Percentiles rank a stretch among this genome's conserved stretches.
phyloP scores from a whole-genome alignment of 1,140 invertebrate species.

The Harpegnathos saltator region DNA sequence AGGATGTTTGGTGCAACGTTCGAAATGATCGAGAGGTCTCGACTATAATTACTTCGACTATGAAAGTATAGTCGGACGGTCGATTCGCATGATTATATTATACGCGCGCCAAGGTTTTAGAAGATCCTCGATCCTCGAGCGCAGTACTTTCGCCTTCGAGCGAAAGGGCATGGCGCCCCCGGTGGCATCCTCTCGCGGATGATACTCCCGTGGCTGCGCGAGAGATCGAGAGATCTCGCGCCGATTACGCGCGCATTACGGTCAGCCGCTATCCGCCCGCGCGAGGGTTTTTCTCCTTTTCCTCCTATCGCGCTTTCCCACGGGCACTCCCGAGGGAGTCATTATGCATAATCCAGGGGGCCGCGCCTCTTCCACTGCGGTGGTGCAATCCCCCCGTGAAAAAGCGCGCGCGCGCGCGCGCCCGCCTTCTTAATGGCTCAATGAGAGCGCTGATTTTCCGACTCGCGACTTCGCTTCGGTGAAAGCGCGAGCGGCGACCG shows the following conservation, averaged over 20 bases:
- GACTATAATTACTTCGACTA: no score
- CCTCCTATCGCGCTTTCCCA: constrained; percentile 42
- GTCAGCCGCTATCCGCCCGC: constrained; percentile 28
- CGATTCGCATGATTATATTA: no score
- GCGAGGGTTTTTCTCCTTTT: constrained; percentile 48
- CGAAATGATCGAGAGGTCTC: no score
- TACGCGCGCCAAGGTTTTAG: no score
- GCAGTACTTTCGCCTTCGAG: background rate
- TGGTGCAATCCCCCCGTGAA: constrained; percentile 47
- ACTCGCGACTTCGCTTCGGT: background rate
- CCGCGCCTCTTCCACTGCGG: constrained; percentile 27
- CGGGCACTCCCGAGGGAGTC: constrained; percentile 11
- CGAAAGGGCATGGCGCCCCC: background rate
- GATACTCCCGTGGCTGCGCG: constrained; percentile 13
- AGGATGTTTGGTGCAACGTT: no score
- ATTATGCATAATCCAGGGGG: constrained; percentile 49
- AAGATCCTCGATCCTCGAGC: constrained; percentile 11
- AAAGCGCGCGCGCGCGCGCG: constrained; percentile 5
- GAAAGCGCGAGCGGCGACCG: constrained; percentile 15
- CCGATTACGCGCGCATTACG: constrained; percentile 42
- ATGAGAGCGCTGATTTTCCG: constrained; percentile 20
- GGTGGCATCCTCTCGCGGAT: background rate
- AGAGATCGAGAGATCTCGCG: constrained; percentile 25
- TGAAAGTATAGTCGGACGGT: no score
- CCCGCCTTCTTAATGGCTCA: constrained; percentile 36